A percentile compares a stretch with the other conserved stretches of the same genome.
Evolutionary conservation across 2,113 vertebrate species (phyloP).

Genomic region (Oreocharis arfaki): DNA sequence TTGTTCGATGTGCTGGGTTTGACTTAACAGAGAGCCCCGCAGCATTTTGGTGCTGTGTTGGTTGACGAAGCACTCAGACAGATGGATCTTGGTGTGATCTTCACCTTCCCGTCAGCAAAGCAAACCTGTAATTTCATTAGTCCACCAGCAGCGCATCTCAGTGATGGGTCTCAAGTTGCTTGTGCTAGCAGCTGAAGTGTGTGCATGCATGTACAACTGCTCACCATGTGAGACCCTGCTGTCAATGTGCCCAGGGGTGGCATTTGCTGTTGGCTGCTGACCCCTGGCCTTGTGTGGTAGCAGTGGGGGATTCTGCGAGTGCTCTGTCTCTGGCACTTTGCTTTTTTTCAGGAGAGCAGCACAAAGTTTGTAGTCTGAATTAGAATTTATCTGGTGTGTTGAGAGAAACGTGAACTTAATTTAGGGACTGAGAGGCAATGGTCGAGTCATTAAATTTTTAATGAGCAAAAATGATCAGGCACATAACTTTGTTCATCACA

Average conservation of each 20-base stretch:
- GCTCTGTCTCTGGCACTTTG: rapidly evolving
- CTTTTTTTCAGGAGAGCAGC: neutral
- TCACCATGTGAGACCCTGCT: rapidly evolving
- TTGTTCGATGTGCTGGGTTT: neutral
- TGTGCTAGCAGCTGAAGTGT: neutral
- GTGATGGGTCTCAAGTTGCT: neutral
- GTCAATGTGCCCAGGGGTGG: rapidly evolving
- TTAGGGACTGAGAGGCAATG: neutral
- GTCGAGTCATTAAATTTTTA: neutral
- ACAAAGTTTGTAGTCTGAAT: neutral
- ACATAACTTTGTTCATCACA: neutral
- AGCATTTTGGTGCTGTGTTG: rapidly evolving
- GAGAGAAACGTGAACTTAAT: neutral
- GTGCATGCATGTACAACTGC: rapidly evolving
- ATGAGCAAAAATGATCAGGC: neutral
- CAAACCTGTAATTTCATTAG: neutral
- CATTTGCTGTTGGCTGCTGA: neutral
- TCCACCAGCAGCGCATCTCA: neutral
- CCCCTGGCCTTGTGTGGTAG: neutral
- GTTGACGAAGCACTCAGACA: neutral
- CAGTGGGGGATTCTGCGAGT: rapidly evolving
- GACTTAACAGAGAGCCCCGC: neutral
- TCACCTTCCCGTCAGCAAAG: neutral
- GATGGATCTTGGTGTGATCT: neutral
- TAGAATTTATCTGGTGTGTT: neutral